These are phyloP conservation scores for Resseliella maxima DNA, from an alignment of 2,888 invertebrate species.

Conservation along the genomic window DNA sequence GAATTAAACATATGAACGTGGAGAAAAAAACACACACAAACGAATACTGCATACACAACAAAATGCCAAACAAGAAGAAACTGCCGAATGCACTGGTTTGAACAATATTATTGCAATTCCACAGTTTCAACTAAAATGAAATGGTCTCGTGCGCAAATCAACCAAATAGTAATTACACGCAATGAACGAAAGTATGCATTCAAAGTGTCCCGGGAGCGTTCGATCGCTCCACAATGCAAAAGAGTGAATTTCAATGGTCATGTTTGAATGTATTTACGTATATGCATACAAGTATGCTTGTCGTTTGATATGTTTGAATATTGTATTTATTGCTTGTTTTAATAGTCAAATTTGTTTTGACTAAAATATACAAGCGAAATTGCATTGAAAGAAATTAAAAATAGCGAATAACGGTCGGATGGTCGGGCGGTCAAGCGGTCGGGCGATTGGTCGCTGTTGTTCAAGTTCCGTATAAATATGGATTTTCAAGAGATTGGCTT, in stretches of 20 bases:
- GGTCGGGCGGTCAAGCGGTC: no score
- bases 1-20: not conserved
- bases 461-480: not conserved
- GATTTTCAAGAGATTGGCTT: not conserved
- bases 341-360: slow-evolving; percentile 48
- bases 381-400: slow-evolving; percentile 25
- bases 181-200: slow-evolving; percentile 38
- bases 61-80: slow-evolving; percentile 43
- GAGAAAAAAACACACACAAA: not conserved
- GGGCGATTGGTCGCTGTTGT: no score
- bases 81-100: slow-evolving; percentile 44
- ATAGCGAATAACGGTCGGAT: not conserved
- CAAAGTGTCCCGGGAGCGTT: not conserved
- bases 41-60: not conserved
- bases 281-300: slow-evolving; percentile 45
- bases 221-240: not conserved
- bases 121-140: slow-evolving; percentile 20
- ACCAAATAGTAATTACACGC: slow-evolving; percentile 53
- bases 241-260: no score
- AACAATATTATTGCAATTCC: slow-evolving; percentile 35
- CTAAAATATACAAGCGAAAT: not conserved
- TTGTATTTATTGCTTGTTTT: slow-evolving; percentile 48
- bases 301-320: slow-evolving; percentile 51
- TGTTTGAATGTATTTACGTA: not conserved
- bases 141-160: slow-evolving; percentile 51